Conservation (phyloP, 2,888 invertebrate genomes). For the Salticus scenicus region DNA sequence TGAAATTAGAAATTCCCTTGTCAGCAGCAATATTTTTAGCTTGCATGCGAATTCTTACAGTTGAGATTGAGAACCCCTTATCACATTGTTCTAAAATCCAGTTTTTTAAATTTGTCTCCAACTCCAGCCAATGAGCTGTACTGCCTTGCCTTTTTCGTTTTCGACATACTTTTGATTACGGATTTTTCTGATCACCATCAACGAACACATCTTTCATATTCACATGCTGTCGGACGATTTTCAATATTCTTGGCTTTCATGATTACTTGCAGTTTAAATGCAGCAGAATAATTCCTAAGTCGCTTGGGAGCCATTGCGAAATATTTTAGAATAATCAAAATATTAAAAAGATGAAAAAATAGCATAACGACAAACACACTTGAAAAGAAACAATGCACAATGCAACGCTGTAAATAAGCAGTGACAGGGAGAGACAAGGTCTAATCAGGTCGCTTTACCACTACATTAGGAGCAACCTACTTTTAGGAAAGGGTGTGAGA, state of each 20-base stretch:
- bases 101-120: no score
- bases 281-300: neutral
- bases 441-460: no score
- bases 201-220: neutral
- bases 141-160: neutral
- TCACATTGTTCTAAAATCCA: neutral
- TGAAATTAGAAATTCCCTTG: slow-evolving; percentile 1
- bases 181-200: slow-evolving; percentile 5
- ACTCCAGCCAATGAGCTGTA: neutral
- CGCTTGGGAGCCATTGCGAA: neutral
- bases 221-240: neutral
- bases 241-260: neutral
- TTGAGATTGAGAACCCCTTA: neutral
- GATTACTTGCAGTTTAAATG: neutral
- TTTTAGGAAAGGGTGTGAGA: no score
- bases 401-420: no score
- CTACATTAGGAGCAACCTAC: no score
- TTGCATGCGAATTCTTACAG: neutral
- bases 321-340: neutral
- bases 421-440: no score
- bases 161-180: neutral
- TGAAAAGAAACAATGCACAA: no score
- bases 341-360: neutral
- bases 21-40: neutral
- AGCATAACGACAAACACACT: neutral